Evolutionary conservation across 2,888 invertebrate genomes (phyloP), one percentile per base, ranked within the genome.

Genomic region (Xanthia togata): DNA sequence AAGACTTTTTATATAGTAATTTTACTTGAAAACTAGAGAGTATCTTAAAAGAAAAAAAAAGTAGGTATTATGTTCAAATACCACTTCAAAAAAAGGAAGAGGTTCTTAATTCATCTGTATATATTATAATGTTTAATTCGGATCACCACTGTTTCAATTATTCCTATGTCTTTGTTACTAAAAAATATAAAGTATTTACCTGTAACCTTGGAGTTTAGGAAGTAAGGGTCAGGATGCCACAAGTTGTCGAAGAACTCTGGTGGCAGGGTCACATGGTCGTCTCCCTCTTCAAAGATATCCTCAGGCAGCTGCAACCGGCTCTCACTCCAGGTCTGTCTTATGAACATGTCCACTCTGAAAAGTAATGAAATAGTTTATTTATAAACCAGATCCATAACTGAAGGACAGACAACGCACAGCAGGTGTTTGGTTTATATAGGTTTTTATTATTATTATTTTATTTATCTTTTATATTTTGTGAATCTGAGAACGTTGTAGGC

Each of bases 211-310:
- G 98, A 98, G 94, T 98, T 98, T 59, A 98, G 95, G 93, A 98
- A 98, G 93, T 98, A 98, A 44, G 98, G 98, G 94, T 98, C 98
- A 0, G 98, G 98, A 91, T 98, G 98, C 98, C 98, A 98, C n/a
- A 98, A 96, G 91, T 98, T 98, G 90, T 98, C 98, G 88, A 98
- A 98, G 93, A 98, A 98, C 93, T 98, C 98, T 57, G 98, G 97
- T 20, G 98, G 98, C 59, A 98, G 93, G 0, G 98, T 98, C 47
- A 98, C 98, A 89, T 98, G 98, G 90, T 98, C 98, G 84, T 98
- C 98, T 0, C 98, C 98, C 87, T 98, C 98, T 91, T 98, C 98
- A 88, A 98, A 98, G 82, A 98, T 97, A 88, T 98, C 98, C 81
- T 98, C 97, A 0, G 98, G 98, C 83, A 98, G 97, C 90, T 97